Evolutionary conservation across 2,797 vertebrate species (phyloP).

Genomic region (Danio jaintianensis): DNA sequence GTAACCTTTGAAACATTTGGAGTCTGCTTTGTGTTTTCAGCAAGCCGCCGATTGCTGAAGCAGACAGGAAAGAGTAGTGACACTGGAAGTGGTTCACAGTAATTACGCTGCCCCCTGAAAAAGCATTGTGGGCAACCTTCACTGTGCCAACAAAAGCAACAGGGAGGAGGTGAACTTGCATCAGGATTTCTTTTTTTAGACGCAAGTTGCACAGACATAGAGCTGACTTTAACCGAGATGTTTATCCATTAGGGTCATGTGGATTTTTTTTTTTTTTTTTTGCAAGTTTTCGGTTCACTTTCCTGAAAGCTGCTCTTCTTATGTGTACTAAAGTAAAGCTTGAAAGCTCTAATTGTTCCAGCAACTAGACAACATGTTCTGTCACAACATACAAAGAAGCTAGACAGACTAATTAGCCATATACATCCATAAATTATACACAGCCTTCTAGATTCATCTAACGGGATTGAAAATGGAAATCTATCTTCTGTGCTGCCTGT

Average conservation of each 20-base stretch:
- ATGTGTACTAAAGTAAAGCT: neutral
- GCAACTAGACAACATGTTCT: neutral
- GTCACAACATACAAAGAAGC: neutral
- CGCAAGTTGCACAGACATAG: neutral
- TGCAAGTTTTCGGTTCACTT: neutral
- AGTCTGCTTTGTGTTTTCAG: neutral
- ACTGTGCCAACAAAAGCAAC: constrained; percentile 57
- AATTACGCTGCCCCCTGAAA: constrained; percentile 52
- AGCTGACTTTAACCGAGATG: constrained; percentile 10
- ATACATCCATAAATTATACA: too few relatives aligned
- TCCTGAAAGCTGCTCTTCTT: neutral
- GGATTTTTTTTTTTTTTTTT: neutral
- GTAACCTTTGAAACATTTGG: constrained; percentile 1
- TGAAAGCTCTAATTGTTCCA: neutral
- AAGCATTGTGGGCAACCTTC: constrained; percentile 38
- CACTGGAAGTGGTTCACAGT: constrained; percentile 39
- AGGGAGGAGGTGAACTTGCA: constrained; percentile 48
- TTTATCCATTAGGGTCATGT: neutral
- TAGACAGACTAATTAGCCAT: neutral
- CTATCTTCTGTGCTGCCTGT: too few relatives aligned
- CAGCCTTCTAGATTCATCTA: too few relatives aligned
- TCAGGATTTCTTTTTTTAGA: constrained; percentile 33
- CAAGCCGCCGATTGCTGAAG: neutral
- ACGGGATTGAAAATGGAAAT: too few relatives aligned
- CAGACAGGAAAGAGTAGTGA: constrained; percentile 53